Conservation (phyloP, 2,113 vertebrate genomes). For the Pimephales promelas region DNA sequence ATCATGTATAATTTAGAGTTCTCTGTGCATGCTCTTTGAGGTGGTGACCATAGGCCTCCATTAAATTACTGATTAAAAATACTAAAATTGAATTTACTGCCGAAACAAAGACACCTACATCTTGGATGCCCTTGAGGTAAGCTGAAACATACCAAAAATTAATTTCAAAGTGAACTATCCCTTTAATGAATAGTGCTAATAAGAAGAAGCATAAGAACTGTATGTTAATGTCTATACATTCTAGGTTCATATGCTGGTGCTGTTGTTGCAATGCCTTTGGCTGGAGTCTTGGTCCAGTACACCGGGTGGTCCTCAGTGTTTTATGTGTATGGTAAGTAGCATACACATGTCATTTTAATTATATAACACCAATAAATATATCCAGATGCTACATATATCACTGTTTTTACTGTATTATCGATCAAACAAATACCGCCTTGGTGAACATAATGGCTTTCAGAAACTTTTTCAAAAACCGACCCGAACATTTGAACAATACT, state of each 20-base stretch:
- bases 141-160: too few relatives aligned
- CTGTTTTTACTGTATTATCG: too few relatives aligned
- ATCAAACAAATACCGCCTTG: not conserved
- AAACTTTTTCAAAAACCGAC: too few relatives aligned
- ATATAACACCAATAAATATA: not conserved
- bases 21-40: too few relatives aligned
- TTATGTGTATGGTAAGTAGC: slow-evolving; percentile 86
- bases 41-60: too few relatives aligned
- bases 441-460: not conserved
- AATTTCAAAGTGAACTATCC: too few relatives aligned
- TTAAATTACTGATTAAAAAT: too few relatives aligned
- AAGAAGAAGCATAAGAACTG: not conserved
- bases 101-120: too few relatives aligned
- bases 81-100: too few relatives aligned
- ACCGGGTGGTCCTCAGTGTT: slow-evolving; percentile 90
- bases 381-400: too few relatives aligned
- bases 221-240: slow-evolving; percentile 41
- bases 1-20: too few relatives aligned
- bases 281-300: slow-evolving; percentile 92
- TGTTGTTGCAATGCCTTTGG: slow-evolving; percentile 92
- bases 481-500: not conserved
- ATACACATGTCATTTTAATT: not conserved
- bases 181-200: not conserved
- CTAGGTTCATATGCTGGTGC: slow-evolving; percentile 91
- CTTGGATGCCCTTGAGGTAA: too few relatives aligned